These are phyloP conservation scores for Peromyscus melanophrys DNA, from an alignment of 2,797 vertebrate genomes.

Conservation along the genomic window DNA sequence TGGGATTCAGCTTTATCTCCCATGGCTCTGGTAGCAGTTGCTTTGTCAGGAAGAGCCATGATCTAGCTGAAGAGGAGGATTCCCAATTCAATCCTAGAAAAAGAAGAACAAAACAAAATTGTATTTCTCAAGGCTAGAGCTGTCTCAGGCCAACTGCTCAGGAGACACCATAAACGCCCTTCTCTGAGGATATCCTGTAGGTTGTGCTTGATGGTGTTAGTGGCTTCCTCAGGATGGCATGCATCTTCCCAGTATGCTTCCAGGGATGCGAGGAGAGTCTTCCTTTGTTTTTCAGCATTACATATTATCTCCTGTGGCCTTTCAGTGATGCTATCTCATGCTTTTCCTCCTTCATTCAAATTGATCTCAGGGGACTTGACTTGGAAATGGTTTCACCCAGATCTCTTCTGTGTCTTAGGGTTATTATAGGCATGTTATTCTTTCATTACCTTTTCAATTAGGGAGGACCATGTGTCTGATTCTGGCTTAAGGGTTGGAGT, in stretches of 20 bases:
- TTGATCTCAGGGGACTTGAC: not conserved
- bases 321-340: not conserved
- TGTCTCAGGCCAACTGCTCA: rapidly evolving
- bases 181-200: not conserved
- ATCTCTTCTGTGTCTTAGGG: not conserved
- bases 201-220: not conserved
- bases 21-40: not conserved
- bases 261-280: rapidly evolving
- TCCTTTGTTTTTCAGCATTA: not conserved
- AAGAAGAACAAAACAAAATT: not conserved
- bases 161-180: not conserved
- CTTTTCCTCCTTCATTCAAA: not conserved
- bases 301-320: not conserved
- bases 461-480: not conserved
- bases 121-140: not conserved
- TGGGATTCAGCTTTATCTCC: not conserved
- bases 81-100: not conserved
- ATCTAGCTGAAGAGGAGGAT: no score
- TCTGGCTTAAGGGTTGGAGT: not conserved
- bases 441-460: not conserved
- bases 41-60: not conserved
- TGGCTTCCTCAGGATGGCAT: not conserved
- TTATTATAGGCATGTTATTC: not conserved
- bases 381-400: not conserved
- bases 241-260: rapidly evolving